phyloP scores from a whole-genome alignment of 2,113 vertebrate genomes.

The Nettapus auritus region DNA sequence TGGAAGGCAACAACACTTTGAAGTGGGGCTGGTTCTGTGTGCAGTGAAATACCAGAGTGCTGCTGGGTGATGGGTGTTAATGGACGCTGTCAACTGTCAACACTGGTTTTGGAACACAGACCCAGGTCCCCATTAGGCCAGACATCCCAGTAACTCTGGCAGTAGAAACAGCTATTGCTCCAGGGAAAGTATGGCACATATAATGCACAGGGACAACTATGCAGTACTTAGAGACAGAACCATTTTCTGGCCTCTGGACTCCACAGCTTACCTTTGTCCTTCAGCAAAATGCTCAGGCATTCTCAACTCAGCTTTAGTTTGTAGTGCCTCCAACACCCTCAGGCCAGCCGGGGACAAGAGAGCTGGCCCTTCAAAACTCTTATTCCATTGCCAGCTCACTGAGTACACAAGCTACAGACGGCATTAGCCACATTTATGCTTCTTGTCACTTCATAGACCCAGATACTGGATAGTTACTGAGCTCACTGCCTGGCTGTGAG shows the following conservation, averaged over 20 bases:
- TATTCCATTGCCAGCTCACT: background rate
- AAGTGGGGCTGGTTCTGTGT: background rate
- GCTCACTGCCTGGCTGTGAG: background rate
- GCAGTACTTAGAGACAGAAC: background rate
- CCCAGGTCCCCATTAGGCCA: background rate
- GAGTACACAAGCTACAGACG: background rate
- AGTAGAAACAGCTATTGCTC: background rate
- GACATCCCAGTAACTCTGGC: background rate
- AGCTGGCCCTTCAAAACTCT: background rate
- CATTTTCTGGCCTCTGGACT: background rate
- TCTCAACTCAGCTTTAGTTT: background rate
- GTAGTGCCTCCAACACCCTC: background rate
- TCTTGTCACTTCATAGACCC: background rate
- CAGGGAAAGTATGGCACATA: background rate
- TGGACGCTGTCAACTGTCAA: background rate
- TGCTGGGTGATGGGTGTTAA: background rate
- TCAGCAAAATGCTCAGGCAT: background rate
- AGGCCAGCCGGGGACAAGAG: background rate
- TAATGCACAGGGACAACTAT: background rate
- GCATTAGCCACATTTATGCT: background rate
- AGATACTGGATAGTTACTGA: background rate
- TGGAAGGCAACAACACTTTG: background rate
- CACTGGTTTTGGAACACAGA: background rate
- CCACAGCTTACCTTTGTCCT: background rate
- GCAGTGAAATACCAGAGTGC: background rate